Evolutionary conservation across 2,797 vertebrate genomes (phyloP), one percentile per base, ranked within the genome.

Genomic region (Pteropus rufus): DNA sequence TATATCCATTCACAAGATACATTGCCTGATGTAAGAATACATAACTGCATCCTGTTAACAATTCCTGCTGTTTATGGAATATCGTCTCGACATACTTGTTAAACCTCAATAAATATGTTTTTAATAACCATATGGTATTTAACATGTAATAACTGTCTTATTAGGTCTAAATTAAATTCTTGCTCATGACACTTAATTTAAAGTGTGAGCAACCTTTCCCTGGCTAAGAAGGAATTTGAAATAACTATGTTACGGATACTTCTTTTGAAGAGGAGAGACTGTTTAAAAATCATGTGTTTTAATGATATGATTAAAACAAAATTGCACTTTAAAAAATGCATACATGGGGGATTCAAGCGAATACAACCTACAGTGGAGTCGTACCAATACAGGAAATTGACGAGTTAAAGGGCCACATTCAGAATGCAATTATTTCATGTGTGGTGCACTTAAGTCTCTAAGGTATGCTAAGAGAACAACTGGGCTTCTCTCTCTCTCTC

Each of bases 31-130:
- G 97, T 98, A 98, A 98, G 97, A 98, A 97, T 98, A 97, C 96
- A 91, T 98, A 98, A 98, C 97, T 95, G 94, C 86, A 93, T 97
- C 97, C 97, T 97, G 98, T 98, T 98, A 97, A 95, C 97, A 97
- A 89, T 98, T 97, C 98, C 98, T 97, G 93, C 97, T 98, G 97
- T 98, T 98, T 98, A 98, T 98, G 97, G 97, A 97, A 94, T 97
- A 98, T 98, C 98, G 98, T 98, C 98, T 97, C 98, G 97, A 98
- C 98, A 97, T 97, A 98, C 97, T 98, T 98, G 98, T 98, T 98
- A 98, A 98, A 98, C 97, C 98, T 98, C 98, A 98, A 97, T 97
- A 98, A 98, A 98, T 98, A 98, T 98, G 98, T 96, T 98, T 98
- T 98, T 98, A 98, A 98, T 98, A 98, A 98, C 93, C 93, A 95